Evolutionary conservation across 2,888 invertebrate species (phyloP), one percentile per base, ranked within the genome.

Genomic region (Pristionchus mayeri): DNA sequence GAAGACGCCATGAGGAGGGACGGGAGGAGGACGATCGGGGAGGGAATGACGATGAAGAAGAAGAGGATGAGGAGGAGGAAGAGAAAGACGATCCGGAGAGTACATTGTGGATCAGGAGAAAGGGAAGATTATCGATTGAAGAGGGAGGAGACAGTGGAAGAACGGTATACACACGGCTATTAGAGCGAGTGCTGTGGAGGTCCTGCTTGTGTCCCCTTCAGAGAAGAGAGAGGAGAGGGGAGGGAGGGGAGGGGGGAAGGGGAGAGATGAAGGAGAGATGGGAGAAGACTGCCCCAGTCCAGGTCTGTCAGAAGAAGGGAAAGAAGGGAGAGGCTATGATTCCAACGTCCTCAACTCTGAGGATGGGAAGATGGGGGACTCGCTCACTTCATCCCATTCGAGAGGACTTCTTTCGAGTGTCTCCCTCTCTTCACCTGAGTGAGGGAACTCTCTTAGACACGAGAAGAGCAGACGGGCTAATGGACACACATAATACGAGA

Each of bases 391-490:
- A 48, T 76, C 76, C 50, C 76, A 50, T 76, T 44, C 48, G 44
- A 48, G 60, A 60, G 63, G 13, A 7, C 24, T 4, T 34, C 63
- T 34, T 34, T 63, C 30, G 21, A 16, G 13, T 3, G 9, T 37
- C 71, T 71, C 71, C 37, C 37, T 27, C 24, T 76, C 50, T 44
- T n/a, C 76, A 76, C 50, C 76, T 48, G 76, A 76, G 50, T 16
- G 48, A n/a, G 44, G 60, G 18, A n/a, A 75, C 11, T n/a, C 18
- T 27, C 44, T 50, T 27, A 76, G n/a, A 27, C 76, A 44, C 37
- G 40, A 27, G 4, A 34, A 34, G 48, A n/a, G 3, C 37, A 27
- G 44, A 24, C 9, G 13, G 27, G 44, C n/a, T 16, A 76, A 76
- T 48, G 24, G 21, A 13, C 16, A 44, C 30, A 2, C 48, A 34